Evolutionary conservation across 2,113 vertebrate genomes (phyloP).

Genomic region (Gallinago jamesoni): DNA sequence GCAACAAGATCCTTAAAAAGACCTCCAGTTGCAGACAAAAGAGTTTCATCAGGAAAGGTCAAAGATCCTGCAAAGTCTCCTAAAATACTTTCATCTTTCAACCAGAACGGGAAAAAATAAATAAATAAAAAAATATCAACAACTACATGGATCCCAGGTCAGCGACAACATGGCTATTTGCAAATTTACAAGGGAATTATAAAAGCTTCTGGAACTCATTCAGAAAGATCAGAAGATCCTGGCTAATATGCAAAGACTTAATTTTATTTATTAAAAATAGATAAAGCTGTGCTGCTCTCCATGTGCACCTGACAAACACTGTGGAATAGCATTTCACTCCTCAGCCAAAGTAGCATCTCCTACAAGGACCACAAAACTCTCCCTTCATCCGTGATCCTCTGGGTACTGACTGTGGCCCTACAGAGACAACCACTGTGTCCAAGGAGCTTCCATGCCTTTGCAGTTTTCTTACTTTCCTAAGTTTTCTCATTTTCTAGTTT

Average conservation of each 20-base stretch:
- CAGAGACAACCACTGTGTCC: background rate
- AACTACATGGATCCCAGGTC: background rate
- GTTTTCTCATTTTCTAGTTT: background rate
- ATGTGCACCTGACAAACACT: background rate
- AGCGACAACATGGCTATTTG: background rate
- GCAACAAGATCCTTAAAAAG: background rate
- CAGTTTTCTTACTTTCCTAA: background rate
- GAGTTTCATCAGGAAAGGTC: background rate
- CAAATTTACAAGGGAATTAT: background rate
- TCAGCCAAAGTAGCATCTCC: background rate
- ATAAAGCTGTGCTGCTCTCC: background rate
- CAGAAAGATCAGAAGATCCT: background rate
- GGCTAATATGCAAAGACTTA: background rate
- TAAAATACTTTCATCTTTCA: background rate
- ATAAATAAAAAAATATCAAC: background rate
- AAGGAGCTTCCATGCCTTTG: background rate
- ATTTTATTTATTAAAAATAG: background rate
- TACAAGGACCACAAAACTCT: background rate
- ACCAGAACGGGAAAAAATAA: background rate
- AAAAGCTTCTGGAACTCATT: background rate
- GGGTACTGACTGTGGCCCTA: background rate
- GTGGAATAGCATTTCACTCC: background rate
- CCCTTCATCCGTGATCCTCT: accelerated
- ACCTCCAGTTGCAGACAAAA: background rate
- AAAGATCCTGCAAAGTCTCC: background rate